Evolutionary conservation across 2,888 invertebrate genomes (phyloP).

Genomic region (Hipparchia sbordonii): DNA sequence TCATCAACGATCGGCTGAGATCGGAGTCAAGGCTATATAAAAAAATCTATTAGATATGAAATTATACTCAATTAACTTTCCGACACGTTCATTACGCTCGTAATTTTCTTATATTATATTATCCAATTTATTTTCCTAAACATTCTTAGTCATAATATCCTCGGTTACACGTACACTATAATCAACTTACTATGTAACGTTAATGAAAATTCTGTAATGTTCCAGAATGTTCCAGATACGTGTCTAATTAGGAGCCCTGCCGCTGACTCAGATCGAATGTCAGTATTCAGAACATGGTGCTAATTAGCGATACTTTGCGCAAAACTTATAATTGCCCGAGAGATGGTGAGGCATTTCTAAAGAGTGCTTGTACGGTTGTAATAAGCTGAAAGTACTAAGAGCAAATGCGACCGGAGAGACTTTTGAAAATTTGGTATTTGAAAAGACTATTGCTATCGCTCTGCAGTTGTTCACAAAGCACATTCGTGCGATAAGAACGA

Average conservation of each 20-base stretch:
- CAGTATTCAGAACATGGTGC: constrained; percentile 26
- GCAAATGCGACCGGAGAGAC: too few species aligned
- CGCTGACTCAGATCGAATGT: constrained; percentile 28
- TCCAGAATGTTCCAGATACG: constrained; percentile 4
- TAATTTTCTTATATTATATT: not conserved
- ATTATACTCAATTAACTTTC: not conserved
- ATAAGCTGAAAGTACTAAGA: too few species aligned
- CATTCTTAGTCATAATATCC: constrained; percentile 8
- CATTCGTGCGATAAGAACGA: too few species aligned
- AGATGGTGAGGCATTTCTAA: not conserved
- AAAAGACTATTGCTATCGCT: too few species aligned
- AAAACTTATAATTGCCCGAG: constrained; percentile 2
- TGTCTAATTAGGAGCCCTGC: constrained; percentile 26
- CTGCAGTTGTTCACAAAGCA: too few species aligned
- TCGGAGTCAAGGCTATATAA: too few species aligned
- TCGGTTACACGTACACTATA: not conserved
- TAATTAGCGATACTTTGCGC: constrained; percentile 27
- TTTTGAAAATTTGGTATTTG: too few species aligned
- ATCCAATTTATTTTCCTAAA: constrained; percentile 1
- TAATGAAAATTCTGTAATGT: constrained; percentile 16
- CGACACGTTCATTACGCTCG: not conserved
- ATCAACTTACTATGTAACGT: constrained; percentile 9
- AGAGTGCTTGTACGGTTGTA: not conserved
- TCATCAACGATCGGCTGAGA: too few species aligned
- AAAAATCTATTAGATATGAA: not conserved